Evolutionary conservation across 2,888 invertebrate genomes (phyloP).

Genomic region (Drosophila meridiana): DNA sequence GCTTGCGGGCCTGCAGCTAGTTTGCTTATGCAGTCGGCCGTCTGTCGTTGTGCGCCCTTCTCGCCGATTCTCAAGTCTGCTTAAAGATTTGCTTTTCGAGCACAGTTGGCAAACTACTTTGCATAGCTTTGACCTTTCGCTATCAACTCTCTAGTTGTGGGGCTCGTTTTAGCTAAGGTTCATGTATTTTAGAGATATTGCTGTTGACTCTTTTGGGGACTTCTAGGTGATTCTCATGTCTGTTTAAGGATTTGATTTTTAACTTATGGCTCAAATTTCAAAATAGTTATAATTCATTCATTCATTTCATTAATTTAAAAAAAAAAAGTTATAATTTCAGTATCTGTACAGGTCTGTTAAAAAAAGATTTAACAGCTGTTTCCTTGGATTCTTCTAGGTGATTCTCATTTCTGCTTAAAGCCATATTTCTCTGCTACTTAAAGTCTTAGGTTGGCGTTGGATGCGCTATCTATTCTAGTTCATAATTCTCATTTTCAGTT

Average conservation of each 20-base stretch:
- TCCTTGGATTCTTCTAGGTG: too few relatives aligned
- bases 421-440: too few relatives aligned
- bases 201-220: not conserved
- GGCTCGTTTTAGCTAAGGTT: constrained; percentile 2
- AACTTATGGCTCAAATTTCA: too few relatives aligned
- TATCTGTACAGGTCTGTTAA: too few relatives aligned
- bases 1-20: constrained; percentile 39
- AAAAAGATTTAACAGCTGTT: too few relatives aligned
- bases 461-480: too few relatives aligned
- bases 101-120: constrained; percentile 45
- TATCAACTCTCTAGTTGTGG: not conserved
- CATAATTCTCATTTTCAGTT: too few relatives aligned
- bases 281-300: too few relatives aligned
- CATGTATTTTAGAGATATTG: not conserved
- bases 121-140: constrained; percentile 43
- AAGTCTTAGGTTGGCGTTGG: too few relatives aligned
- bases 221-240: constrained; percentile 10
- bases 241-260: not conserved
- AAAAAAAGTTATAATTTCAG: too few relatives aligned
- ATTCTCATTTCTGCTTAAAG: too few relatives aligned
- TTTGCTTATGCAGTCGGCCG: constrained; percentile 30
- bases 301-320: too few relatives aligned
- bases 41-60: constrained; percentile 5
- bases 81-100: constrained; percentile 33
- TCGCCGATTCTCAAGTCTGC: constrained; percentile 19